Percentiles rank a stretch among this genome's conserved stretches.
phyloP scores from a whole-genome alignment of 1,140 invertebrate genomes.

The Aethina tumida region DNA sequence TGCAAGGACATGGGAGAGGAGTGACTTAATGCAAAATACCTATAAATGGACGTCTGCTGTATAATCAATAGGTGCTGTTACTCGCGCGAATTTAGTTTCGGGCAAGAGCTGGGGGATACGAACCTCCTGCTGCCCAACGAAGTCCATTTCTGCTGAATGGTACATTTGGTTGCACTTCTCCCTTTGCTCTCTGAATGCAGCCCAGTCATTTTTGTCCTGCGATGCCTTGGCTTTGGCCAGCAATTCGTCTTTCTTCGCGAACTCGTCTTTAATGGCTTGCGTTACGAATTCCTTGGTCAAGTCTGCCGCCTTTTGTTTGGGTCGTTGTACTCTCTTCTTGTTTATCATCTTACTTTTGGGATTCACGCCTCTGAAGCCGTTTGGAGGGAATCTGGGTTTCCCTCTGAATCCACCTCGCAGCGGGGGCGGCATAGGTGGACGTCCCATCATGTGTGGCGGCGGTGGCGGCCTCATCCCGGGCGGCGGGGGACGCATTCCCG shows the following conservation, averaged over 20 bases:
- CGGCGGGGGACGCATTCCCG: constrained; percentile 22
- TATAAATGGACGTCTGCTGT: constrained; percentile 35
- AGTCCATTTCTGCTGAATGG: constrained; percentile 28
- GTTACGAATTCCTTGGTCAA: constrained; percentile 33
- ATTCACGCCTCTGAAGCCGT: constrained; percentile 14
- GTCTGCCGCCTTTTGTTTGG: constrained; percentile 27
- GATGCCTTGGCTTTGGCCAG: constrained; percentile 27
- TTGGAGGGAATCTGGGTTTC: constrained; percentile 11
- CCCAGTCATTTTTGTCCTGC: constrained; percentile 32
- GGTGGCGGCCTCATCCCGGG: constrained; percentile 27
- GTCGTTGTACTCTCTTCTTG: constrained; percentile 26
- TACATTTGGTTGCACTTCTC: constrained; percentile 34
- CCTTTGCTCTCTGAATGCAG: constrained; percentile 30
- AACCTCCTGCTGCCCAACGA: constrained; percentile 37
- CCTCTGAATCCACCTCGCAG: constrained; percentile 19
- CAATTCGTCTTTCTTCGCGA: constrained; percentile 32
- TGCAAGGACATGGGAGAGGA: constrained; percentile 8
- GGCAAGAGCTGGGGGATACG: constrained; percentile 36
- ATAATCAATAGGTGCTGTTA: constrained; percentile 35
- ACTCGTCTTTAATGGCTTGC: constrained; percentile 29
- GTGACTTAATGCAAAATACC: constrained; percentile 29
- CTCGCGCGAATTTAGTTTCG: constrained; percentile 28
- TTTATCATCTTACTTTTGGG: constrained; percentile 25
- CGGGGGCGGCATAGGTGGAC: constrained; percentile 16
- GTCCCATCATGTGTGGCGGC: constrained; percentile 26